Percentiles rank a stretch among this genome's conserved stretches.
phyloP scores from a whole-genome alignment of 1,140 invertebrate genomes.

The Listronotus bonariensis region DNA sequence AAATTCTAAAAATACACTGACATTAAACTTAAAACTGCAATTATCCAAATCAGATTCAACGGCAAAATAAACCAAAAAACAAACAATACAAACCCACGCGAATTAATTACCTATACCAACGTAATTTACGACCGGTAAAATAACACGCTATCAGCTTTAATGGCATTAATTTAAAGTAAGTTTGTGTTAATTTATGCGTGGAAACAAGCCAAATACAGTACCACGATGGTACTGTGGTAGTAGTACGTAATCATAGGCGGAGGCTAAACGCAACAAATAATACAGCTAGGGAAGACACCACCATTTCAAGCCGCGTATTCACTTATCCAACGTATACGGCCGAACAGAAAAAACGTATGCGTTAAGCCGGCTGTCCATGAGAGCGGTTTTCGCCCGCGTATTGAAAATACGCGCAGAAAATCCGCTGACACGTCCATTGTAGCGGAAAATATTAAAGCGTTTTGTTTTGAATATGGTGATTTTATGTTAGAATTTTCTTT shows the following conservation, averaged over 20 bases:
- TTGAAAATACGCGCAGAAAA: too few relatives aligned
- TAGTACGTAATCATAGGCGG: conserved; percentile 5
- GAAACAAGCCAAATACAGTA: conserved; percentile 29
- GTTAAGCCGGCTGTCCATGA: too few relatives aligned
- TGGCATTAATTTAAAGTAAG: conserved; percentile 34
- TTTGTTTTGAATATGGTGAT: too few relatives aligned
- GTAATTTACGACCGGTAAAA: conserved; percentile 33
- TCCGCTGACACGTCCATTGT: too few relatives aligned
- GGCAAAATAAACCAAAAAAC: conserved; percentile 19
- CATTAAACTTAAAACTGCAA: conserved; percentile 7
- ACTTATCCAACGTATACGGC: too few relatives aligned
- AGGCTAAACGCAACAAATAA: background rate
- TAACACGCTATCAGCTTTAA: conserved; percentile 32
- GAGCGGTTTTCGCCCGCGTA: too few relatives aligned
- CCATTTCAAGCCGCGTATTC: too few relatives aligned
- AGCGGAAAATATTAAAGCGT: too few relatives aligned
- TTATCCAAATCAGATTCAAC: conserved; percentile 23
- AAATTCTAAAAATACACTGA: background rate
- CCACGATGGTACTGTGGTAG: conserved; percentile 10
- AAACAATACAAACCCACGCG: conserved; percentile 30
- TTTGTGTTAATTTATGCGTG: conserved; percentile 34
- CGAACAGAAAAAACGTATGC: too few relatives aligned
- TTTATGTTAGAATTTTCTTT: too few relatives aligned
- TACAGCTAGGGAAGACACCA: too few relatives aligned
- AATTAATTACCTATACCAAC: conserved; percentile 29